Evolutionary conservation across 2,888 invertebrate species (phyloP).

Genomic region (Corbicula japonica): DNA sequence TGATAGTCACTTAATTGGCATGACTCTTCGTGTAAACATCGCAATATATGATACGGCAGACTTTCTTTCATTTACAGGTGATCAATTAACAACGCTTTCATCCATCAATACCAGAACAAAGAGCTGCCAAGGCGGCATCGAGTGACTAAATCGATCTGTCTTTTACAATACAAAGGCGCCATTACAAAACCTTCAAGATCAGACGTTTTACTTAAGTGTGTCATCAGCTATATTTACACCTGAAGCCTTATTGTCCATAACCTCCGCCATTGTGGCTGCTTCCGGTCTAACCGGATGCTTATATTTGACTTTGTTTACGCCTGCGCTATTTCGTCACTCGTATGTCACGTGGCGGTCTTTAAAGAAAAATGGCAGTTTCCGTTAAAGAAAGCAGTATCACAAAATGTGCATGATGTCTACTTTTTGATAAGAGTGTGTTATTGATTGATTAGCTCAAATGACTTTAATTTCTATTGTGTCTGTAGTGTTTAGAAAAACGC

Average conservation of each 20-base stretch:
- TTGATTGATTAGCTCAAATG: too few species aligned
- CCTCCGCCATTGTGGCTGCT: conserved; percentile 47
- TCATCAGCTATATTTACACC: conserved; percentile 49
- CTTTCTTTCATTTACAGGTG: too few species aligned
- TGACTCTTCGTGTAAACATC: too few species aligned
- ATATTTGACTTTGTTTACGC: conserved; percentile 49
- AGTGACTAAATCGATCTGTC: conserved; percentile 39
- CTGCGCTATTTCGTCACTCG: conserved; percentile 23
- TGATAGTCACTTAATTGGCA: too few species aligned
- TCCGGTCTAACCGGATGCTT: conserved; percentile 46
- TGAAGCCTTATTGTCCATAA: conserved; percentile 43
- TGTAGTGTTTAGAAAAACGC: too few species aligned
- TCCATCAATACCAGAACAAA: conserved; percentile 44
- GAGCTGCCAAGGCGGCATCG: conserved; percentile 45
- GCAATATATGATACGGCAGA: too few species aligned
- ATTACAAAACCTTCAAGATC: conserved; percentile 25
- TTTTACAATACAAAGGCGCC: conserved; percentile 6
- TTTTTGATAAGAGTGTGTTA: too few species aligned
- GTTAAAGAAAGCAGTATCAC: conserved; percentile 27
- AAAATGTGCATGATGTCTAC: too few species aligned
- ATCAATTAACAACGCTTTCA: conserved; percentile 34
- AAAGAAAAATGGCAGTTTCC: conserved; percentile 53
- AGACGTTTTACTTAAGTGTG: conserved; percentile 39
- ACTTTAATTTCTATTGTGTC: too few species aligned
- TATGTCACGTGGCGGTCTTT: conserved; percentile 54